Evolutionary conservation across 2,113 vertebrate genomes (phyloP).

Genomic region (Bubo scandiacus): DNA sequence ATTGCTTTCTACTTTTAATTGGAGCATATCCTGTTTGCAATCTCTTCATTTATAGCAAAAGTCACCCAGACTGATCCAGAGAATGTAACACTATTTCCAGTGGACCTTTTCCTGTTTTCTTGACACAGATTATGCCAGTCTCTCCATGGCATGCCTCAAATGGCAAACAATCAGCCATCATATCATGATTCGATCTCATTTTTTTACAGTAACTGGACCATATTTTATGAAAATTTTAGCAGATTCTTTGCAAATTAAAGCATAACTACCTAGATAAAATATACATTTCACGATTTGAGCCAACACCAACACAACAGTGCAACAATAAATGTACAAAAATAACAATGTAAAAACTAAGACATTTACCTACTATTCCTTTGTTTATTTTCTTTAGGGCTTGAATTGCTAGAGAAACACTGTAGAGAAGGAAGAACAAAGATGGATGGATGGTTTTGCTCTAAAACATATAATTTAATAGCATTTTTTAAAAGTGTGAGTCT

Average conservation of each 20-base stretch:
- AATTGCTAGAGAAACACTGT: not conserved
- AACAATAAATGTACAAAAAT: not conserved
- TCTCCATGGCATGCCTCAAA: not conserved
- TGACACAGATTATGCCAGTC: not conserved
- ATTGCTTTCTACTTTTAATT: not conserved
- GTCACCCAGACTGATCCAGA: not conserved
- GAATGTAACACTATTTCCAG: not conserved
- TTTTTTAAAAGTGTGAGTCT: constrained; percentile 21
- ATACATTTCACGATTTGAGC: not conserved
- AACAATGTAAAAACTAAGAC: not conserved
- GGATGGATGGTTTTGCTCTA: constrained; percentile 1
- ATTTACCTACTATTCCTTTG: not conserved
- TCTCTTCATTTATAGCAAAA: not conserved
- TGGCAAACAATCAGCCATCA: not conserved
- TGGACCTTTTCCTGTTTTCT: not conserved
- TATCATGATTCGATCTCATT: not conserved
- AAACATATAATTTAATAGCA: constrained; percentile 51
- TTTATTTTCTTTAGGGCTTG: not conserved
- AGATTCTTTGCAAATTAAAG: not conserved
- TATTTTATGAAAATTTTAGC: not conserved
- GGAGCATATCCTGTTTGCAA: not conserved
- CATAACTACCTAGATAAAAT: not conserved
- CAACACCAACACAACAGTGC: not conserved
- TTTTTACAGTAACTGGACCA: not conserved
- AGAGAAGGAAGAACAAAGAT: not conserved